phyloP scores from a whole-genome alignment of 1,140 invertebrate genomes.

The Varroa destructor region DNA sequence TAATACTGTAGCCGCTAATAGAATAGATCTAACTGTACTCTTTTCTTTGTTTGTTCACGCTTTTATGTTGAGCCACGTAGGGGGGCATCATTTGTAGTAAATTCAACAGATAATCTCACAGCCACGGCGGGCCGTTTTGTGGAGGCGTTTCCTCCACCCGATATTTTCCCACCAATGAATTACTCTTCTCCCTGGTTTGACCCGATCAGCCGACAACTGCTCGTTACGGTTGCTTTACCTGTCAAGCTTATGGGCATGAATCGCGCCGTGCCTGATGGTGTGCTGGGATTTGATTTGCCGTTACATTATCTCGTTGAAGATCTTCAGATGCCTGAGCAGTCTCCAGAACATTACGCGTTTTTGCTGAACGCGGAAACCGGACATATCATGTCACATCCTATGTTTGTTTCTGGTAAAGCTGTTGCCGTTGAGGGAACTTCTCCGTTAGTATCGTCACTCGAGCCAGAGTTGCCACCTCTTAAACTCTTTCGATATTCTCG shows the following conservation, averaged over 20 bases:
- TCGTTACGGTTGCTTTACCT: conserved; percentile 5
- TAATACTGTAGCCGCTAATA: too few relatives aligned
- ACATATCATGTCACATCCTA: conserved; percentile 23
- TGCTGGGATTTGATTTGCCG: not conserved
- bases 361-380: conserved; percentile 15
- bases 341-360: conserved; percentile 12
- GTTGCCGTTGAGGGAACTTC: conserved; percentile 2
- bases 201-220: conserved; percentile 15
- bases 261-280: conserved; percentile 1
- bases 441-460: not conserved
- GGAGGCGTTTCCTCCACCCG: conserved; percentile 1
- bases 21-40: too few relatives aligned
- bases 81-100: not conserved
- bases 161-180: conserved; percentile 17
- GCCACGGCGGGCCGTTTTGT: conserved; percentile 7
- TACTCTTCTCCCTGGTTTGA: conserved; percentile 20
- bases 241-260: conserved; percentile 12
- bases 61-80: too few relatives aligned
- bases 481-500: not conserved
- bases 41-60: too few relatives aligned
- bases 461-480: conserved; percentile 3
- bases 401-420: conserved; percentile 16
- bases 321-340: conserved; percentile 11
- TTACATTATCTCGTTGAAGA: conserved; percentile 24
- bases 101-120: conserved; percentile 13